Base-by-base conservation (phyloP, 2,888 invertebrate species). In the Clostera curtula region DNA sequence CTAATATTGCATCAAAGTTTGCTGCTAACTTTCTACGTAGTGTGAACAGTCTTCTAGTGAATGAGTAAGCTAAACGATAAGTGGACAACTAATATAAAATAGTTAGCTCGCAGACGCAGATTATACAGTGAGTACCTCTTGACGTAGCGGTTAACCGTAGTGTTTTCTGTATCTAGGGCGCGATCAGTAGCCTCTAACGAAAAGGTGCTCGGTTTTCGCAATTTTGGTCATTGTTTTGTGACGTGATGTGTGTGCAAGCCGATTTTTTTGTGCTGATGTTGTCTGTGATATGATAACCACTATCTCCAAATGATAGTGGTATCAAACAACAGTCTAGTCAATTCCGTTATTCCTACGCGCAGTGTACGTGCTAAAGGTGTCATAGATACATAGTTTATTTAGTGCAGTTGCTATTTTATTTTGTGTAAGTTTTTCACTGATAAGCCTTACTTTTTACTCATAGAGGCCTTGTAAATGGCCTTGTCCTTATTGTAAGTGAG, bases 231-330 rank as follows among this genome's bases (percentile, higher is more conserved):
- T 63, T 66, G 64, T 66, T 62, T 56, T 59, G 56, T 77, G 75
- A 73, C 76, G 75, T 77, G 71, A 72, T 42, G 40, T 59, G 59
- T 57, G 51, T 67, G 49, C 53, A 56, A 63, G 61, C 58, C 58
- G 51, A 58, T 67, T 58, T 69, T 66, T 70, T 68, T 61, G 65
- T 61, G 59, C 58, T 66, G 57, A 60, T 61, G 53, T 58, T 44
- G 47, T 54, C 39, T 46, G 37, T 58, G 70, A 69, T 73, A 72
- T 71, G 77, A 77, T 76, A 77, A 70, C 69, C 56, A 60, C 47
- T 74, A 79, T 77, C 77, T 65, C 37, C 49, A 54, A 49, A 56
- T 63, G 58, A 56, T 72, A 72, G 47, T 52, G 59, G 39, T 66
- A 68, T 61, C 66, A 58, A 49, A 44, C 53, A n/a, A 56, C 49